phyloP scores from a whole-genome alignment of 2,888 invertebrate species.

The Tenodera sinensis region DNA sequence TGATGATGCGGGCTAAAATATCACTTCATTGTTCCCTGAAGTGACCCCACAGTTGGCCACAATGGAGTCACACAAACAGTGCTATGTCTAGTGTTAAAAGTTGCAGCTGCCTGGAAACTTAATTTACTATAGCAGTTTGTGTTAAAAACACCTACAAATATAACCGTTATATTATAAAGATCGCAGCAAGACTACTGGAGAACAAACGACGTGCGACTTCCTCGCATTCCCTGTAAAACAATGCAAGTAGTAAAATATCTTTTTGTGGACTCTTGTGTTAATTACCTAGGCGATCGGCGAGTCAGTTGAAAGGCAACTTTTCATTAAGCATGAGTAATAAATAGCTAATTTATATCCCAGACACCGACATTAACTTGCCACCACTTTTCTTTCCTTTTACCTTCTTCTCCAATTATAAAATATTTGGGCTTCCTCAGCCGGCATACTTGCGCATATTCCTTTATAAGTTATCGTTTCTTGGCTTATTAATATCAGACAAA shows the following conservation, averaged over 20 bases:
- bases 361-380: background rate
- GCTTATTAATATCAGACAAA: background rate
- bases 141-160: too few relatives aligned
- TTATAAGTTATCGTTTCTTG: background rate
- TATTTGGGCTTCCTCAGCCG: background rate
- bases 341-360: background rate
- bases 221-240: background rate
- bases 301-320: background rate
- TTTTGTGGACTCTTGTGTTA: background rate
- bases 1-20: too few relatives aligned
- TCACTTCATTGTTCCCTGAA: too few relatives aligned
- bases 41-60: too few relatives aligned
- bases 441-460: background rate
- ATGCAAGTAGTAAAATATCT: background rate
- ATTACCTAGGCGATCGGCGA: background rate
- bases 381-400: background rate
- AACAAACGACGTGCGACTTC: too few relatives aligned
- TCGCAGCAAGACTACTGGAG: too few relatives aligned
- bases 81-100: too few relatives aligned
- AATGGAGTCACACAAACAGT: too few relatives aligned
- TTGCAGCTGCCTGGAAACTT: too few relatives aligned
- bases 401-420: background rate
- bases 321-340: background rate
- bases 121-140: too few relatives aligned
- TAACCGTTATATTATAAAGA: too few relatives aligned